These are phyloP conservation scores for Drosophila barbarae DNA, from an alignment of 2,888 invertebrate species.

Conservation along the genomic window DNA sequence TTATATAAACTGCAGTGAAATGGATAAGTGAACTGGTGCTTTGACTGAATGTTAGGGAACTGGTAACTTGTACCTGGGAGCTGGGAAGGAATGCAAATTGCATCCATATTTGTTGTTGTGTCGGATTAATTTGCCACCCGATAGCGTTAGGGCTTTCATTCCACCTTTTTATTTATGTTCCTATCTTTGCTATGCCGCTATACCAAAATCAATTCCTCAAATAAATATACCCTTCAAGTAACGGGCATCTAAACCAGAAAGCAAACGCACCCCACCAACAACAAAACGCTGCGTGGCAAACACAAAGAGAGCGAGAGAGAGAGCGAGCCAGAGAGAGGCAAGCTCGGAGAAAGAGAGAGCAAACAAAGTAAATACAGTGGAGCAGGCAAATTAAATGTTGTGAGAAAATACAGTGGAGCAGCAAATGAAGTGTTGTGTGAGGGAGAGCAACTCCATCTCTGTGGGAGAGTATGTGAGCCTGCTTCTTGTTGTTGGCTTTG, in stretches of 20 bases:
- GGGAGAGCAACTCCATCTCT: conserved; percentile 10
- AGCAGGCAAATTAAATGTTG: conserved; percentile 11
- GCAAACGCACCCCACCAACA: conserved; percentile 43
- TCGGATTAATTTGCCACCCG: too few species aligned
- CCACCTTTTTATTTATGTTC: too few species aligned
- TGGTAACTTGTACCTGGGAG: too few species aligned
- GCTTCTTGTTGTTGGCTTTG: conserved; percentile 50
- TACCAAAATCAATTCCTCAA: too few species aligned
- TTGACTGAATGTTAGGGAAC: too few species aligned
- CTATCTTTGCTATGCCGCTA: background rate
- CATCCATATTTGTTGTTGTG: too few species aligned
- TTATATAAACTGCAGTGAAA: too few species aligned
- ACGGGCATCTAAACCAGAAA: conserved; percentile 17
- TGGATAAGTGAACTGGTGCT: too few species aligned
- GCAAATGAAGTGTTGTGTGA: conserved; percentile 5
- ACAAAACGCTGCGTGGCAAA: conserved; percentile 44
- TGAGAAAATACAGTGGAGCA: conserved; percentile 40
- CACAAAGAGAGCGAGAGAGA: conserved; percentile 29
- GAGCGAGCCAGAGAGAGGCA: conserved; percentile 23
- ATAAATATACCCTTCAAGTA: background rate
- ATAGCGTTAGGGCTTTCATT: too few species aligned
- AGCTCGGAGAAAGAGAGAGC: conserved; percentile 2
- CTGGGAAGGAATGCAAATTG: too few species aligned
- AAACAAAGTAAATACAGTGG: conserved; percentile 45
- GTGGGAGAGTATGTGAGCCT: conserved; percentile 23